A percentile compares a stretch with the other conserved stretches of the same genome.
These are phyloP conservation scores for Carcharodon carcharias DNA, from an alignment of 2,797 vertebrate species.

Conservation along the genomic window DNA sequence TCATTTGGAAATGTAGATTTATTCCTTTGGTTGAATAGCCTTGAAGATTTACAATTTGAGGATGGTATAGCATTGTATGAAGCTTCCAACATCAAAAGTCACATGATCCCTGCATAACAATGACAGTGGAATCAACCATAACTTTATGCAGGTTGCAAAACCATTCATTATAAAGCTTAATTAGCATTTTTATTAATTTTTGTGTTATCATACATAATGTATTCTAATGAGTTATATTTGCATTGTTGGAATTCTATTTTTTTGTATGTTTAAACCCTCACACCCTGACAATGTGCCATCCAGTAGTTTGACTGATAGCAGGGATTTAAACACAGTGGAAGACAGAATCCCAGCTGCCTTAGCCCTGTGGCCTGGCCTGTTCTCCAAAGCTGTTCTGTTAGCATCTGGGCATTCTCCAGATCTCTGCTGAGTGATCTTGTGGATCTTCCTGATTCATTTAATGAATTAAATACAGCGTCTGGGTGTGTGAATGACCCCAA, in stretches of 20 bases:
- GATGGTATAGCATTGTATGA: background rate
- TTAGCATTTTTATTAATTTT: background rate
- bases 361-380: background rate
- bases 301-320: background rate
- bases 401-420: background rate
- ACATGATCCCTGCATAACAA: background rate
- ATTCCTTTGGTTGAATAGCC: background rate
- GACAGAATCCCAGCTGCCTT: background rate
- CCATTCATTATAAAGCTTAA: background rate
- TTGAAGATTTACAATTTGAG: background rate
- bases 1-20: background rate
- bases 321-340: background rate
- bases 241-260: background rate
- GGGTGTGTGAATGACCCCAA: background rate
- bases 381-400: background rate
- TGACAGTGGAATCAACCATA: background rate
- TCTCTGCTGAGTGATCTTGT: background rate
- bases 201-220: background rate
- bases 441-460: background rate
- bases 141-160: background rate
- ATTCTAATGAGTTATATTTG: background rate
- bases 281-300: background rate
- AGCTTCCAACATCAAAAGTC: background rate
- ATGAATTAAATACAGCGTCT: background rate
- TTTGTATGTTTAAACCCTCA: background rate